These are phyloP conservation scores for Gastrophysa polygoni DNA, from an alignment of 2,888 invertebrate species.

Conservation along the genomic window DNA sequence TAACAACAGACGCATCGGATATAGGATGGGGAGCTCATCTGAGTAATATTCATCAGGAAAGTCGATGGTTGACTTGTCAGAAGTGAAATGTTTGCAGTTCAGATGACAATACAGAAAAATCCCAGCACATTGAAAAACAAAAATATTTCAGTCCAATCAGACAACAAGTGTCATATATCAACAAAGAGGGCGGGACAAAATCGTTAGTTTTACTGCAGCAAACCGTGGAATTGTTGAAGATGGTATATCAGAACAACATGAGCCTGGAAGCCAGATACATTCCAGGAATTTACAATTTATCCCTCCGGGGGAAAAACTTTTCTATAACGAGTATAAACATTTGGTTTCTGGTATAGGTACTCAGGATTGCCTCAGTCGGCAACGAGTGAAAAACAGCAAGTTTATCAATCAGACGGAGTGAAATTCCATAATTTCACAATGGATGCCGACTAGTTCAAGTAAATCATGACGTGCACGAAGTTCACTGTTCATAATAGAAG, in stretches of 20 bases:
- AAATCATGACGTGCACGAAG: too few relatives aligned
- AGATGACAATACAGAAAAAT: background rate
- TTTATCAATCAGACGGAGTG: too few relatives aligned
- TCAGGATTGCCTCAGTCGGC: too few relatives aligned
- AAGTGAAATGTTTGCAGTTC: slow-evolving; percentile 32
- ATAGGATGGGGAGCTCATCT: slow-evolving; percentile 31
- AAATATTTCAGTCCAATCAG: slow-evolving; percentile 28
- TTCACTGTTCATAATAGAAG: too few relatives aligned
- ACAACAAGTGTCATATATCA: slow-evolving; percentile 32
- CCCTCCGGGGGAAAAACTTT: too few relatives aligned
- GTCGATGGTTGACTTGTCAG: slow-evolving; percentile 15
- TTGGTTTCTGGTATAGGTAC: too few relatives aligned
- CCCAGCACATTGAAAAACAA: slow-evolving; percentile 2
- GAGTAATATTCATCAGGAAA: background rate
- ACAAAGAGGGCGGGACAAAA: slow-evolving; percentile 31
- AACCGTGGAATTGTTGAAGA: slow-evolving; percentile 6
- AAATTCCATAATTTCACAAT: too few relatives aligned
- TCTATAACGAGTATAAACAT: too few relatives aligned
- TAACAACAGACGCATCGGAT: slow-evolving; percentile 32
- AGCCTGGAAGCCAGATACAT: slow-evolving; percentile 12
- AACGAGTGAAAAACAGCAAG: too few relatives aligned
- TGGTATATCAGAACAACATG: slow-evolving; percentile 18
- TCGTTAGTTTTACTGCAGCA: slow-evolving; percentile 14
- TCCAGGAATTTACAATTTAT: too few relatives aligned
- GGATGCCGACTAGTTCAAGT: too few relatives aligned